A percentile compares a stretch with the other conserved stretches of the same genome.
These are phyloP conservation scores for Epinotia ramella DNA, from an alignment of 2,888 invertebrate genomes.

Conservation along the genomic window DNA sequence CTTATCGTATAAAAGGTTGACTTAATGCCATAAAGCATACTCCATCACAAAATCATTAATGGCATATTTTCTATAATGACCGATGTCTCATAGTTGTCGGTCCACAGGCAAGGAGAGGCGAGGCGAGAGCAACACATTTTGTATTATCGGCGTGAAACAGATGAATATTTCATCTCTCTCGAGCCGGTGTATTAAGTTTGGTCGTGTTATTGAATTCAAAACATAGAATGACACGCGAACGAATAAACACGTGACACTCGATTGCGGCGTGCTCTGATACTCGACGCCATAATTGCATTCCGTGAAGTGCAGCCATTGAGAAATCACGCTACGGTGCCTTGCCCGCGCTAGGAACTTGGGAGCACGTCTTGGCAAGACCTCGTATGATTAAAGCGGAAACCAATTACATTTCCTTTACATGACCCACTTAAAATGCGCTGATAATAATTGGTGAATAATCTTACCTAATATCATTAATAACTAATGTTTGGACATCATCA, in stretches of 20 bases:
- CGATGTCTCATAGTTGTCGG: too few species aligned
- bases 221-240: background rate
- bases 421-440: background rate
- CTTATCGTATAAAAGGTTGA: too few species aligned
- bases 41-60: too few species aligned
- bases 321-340: conserved; percentile 26
- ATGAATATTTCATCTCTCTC: too few species aligned
- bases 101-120: too few species aligned
- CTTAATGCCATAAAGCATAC: too few species aligned
- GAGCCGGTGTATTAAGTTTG: background rate
- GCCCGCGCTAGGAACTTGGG: conserved; percentile 14
- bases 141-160: too few species aligned
- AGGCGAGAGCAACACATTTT: too few species aligned
- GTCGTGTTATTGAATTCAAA: background rate
- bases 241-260: conserved; percentile 2
- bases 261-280: conserved; percentile 10
- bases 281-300: conserved; percentile 33
- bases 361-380: background rate
- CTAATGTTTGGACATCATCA: background rate
- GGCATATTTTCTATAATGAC: too few species aligned
- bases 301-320: conserved; percentile 29
- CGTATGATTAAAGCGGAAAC: conserved; percentile 13
- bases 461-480: background rate
- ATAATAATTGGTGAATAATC: too few species aligned
- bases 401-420: background rate